phyloP scores from a whole-genome alignment of 2,797 vertebrate species.

The Carduelis carduelis region DNA sequence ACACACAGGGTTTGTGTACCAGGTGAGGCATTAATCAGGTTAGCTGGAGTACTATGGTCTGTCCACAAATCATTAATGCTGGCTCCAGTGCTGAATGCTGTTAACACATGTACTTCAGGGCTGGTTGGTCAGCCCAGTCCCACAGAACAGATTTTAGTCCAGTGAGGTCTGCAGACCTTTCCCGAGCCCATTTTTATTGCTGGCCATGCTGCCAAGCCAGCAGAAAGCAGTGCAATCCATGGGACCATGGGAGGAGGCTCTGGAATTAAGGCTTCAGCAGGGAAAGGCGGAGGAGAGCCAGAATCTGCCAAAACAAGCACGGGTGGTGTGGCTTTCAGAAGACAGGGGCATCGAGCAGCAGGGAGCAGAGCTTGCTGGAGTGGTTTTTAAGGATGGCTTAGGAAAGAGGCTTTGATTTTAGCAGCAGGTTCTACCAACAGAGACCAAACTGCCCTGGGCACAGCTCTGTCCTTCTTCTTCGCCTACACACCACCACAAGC shows the following conservation, averaged over 20 bases:
- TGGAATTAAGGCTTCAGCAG: neutral
- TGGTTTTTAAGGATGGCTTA: conserved; percentile 46
- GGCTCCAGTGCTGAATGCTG: neutral
- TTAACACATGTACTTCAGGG: neutral
- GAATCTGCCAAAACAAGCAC: conserved; percentile 38
- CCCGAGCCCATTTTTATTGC: neutral
- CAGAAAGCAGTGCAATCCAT: neutral
- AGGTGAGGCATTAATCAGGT: conserved; percentile 64
- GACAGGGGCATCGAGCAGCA: neutral
- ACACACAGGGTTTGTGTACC: conserved; percentile 20
- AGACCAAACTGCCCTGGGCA: conserved; percentile 47
- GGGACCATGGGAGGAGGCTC: neutral
- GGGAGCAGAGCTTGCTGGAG: conserved; percentile 44
- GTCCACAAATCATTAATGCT: conserved; percentile 17
- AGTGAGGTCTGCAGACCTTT: neutral
- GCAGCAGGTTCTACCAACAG: conserved; percentile 39
- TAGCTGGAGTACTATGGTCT: conserved; percentile 11
- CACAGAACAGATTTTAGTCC: neutral
- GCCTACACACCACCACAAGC: conserved; percentile 50
- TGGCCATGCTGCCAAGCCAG: neutral
- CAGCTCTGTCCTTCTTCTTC: conserved; percentile 33
- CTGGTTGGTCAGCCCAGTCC: neutral
- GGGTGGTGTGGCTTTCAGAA: conserved; percentile 21
- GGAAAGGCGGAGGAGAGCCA: neutral
- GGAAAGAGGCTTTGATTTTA: conserved; percentile 60